Evolutionary conservation across 2,113 vertebrate genomes (phyloP).

Genomic region (Poeciliopsis prolifica): DNA sequence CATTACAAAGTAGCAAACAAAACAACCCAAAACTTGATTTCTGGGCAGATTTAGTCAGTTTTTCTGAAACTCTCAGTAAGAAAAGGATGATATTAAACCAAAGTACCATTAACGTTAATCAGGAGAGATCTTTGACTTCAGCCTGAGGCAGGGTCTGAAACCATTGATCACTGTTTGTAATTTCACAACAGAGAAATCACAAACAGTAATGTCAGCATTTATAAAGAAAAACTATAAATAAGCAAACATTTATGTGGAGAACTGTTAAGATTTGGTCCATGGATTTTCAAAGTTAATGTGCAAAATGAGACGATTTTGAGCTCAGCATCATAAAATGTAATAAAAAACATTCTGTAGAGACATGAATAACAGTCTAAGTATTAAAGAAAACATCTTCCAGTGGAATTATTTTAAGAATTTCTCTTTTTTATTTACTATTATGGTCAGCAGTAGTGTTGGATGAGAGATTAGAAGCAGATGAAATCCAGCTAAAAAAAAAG

Average conservation of each 20-base stretch:
- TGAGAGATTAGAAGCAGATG: neutral
- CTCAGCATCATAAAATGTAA: neutral
- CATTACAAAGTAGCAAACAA: neutral
- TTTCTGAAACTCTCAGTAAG: conserved; percentile 36
- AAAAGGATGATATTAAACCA: conserved; percentile 17
- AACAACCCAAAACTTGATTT: neutral
- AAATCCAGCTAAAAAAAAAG: conserved; percentile 5
- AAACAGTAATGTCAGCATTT: neutral
- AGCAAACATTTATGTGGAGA: neutral
- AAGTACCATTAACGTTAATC: conserved; percentile 4
- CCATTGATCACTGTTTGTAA: no score
- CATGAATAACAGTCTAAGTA: no score
- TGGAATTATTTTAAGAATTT: neutral
- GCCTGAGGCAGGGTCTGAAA: neutral
- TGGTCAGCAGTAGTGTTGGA: neutral
- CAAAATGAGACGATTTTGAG: neutral
- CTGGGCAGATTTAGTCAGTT: neutral
- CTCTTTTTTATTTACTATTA: neutral
- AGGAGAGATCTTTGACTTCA: conserved; percentile 17
- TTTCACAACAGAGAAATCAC: neutral
- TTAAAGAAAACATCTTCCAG: neutral
- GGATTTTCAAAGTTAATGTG: neutral
- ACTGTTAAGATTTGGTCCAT: neutral
- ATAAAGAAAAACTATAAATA: neutral
- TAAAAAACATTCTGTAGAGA: neutral